Percentiles rank a stretch among this genome's conserved stretches.
Conservation (phyloP, 1,140 invertebrate species). For the Sarcophaga bullata region DNA sequence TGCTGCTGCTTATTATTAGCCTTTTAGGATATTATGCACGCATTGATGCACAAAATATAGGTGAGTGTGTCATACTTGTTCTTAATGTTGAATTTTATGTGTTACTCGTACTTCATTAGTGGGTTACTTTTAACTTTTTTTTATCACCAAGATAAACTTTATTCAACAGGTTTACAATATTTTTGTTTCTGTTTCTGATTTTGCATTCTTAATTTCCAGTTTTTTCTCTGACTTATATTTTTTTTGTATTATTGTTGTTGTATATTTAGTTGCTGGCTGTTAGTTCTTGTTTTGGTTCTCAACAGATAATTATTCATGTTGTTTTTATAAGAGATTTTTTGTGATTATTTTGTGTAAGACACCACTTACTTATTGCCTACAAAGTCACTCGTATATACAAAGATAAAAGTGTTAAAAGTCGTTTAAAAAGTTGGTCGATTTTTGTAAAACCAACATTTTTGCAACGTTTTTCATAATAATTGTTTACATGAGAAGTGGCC, state of each 20-base stretch:
- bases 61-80: constrained; percentile 42
- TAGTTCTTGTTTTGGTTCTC: no score
- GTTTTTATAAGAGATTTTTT: no score
- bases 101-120: neutral
- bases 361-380: no score
- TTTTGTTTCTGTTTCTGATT: neutral
- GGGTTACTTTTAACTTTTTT: neutral
- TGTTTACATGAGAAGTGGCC: neutral
- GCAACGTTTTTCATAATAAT: neutral
- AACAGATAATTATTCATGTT: no score
- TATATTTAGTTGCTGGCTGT: neutral
- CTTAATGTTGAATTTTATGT: neutral
- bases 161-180: constrained; percentile 12
- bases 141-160: neutral
- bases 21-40: constrained; percentile 45
- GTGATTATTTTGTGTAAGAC: neutral
- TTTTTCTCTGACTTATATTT: neutral
- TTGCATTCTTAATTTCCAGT: constrained; percentile 36
- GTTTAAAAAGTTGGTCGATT: neutral
- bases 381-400: neutral
- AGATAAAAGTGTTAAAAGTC: neutral
- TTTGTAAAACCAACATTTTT: neutral
- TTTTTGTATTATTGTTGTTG: neutral
- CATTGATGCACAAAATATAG: constrained; percentile 48
- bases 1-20: constrained; percentile 45